phyloP scores from a whole-genome alignment of 2,113 vertebrate species.

The Todiramphus chloris region DNA sequence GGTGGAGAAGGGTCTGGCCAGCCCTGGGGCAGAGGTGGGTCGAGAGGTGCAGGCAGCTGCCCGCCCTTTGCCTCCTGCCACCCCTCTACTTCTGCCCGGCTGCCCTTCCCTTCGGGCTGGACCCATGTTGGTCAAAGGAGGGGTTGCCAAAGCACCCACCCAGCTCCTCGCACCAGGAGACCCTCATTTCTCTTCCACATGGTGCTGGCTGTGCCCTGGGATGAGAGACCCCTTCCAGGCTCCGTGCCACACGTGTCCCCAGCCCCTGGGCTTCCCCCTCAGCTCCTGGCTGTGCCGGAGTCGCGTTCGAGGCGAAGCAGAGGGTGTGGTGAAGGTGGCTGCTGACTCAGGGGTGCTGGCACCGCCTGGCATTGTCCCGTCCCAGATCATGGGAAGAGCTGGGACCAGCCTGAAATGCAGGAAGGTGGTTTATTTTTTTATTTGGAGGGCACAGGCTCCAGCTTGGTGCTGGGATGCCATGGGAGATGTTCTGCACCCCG shows the following conservation, averaged over 20 bases:
- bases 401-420: background rate
- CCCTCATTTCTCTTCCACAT: background rate
- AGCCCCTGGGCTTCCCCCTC: too few species aligned
- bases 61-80: background rate
- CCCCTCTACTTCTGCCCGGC: background rate
- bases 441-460: background rate
- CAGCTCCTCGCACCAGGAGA: background rate
- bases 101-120: background rate
- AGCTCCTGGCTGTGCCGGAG: background rate
- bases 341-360: background rate
- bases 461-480: background rate
- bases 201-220: fast-evolving
- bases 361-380: background rate
- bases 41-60: background rate
- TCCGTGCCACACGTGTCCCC: fast-evolving
- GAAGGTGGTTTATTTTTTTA: background rate
- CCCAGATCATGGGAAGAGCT: background rate
- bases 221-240: background rate
- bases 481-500: background rate
- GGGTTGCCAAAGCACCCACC: background rate
- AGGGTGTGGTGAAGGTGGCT: background rate
- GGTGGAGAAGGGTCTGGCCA: background rate
- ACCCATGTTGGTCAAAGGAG: background rate
- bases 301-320: fast-evolving
- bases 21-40: background rate